Evolutionary conservation across 2,113 vertebrate genomes (phyloP), one percentile per base, ranked within the genome.

Genomic region (cattle (Bos taurus)): DNA sequence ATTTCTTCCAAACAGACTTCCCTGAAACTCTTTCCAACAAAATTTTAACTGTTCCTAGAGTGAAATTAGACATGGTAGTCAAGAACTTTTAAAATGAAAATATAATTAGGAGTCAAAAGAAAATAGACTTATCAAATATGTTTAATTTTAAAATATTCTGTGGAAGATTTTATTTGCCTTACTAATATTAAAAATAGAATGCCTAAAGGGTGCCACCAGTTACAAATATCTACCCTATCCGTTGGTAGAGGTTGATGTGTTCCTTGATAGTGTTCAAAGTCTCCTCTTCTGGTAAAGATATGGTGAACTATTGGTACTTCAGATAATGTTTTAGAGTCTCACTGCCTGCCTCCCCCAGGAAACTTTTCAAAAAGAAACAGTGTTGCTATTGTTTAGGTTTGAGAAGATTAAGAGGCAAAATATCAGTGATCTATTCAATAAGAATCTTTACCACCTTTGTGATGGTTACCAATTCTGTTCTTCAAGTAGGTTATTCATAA

Each of bases 111-210:
- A 96, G 36, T 71, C 43, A 48, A 78, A 64, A 86, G 77, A 94
- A 97, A 93, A 90, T 77, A 80, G 36, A 90, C 16, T 57, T 91
- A 91, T 81, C 59, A 50, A 96, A 88, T 90, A 94, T 85, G 74
- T 84, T 92, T 93, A 89, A 93, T 60, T 71, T 54, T 23, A 80
- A 84, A 97, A 89, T 46, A 52, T 57, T n/a, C 56, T 92, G 17
- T 77, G 33, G 86, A 94, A 82, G 15, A 88, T 88, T 92, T 95
- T 23, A 84, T 59, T 93, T 96, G 16, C 62, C 26, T 83, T 54
- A 60, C n/a, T 91, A 67, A 94, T 71, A 19, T 52, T 91, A 91
- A 93, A 85, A 95, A 54, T n/a, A 26, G 43, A 60, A 15, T 52
- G 5, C n/a, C 62, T 94, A 62, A 91, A 83, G 26, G 85, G 78